phyloP scores from a whole-genome alignment of 2,113 vertebrate genomes.

The Xiphias gladius region DNA sequence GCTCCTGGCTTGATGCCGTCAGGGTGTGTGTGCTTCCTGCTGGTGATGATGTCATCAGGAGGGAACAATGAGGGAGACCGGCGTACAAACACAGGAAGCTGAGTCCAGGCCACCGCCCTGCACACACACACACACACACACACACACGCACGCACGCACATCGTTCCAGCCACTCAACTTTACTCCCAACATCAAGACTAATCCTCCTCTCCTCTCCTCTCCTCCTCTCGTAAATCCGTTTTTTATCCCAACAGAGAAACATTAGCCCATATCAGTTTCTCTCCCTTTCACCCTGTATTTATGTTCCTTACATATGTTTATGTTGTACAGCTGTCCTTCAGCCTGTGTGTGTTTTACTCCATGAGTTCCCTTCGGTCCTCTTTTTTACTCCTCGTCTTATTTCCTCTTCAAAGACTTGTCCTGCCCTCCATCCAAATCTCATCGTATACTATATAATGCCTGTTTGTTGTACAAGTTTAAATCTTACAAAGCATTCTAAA shows the following conservation, averaged over 20 bases:
- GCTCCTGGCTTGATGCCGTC: conserved; percentile 42
- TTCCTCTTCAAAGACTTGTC: not conserved
- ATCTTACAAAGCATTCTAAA: not conserved
- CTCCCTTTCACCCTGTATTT: conserved; percentile 24
- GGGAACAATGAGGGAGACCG: conserved; percentile 83
- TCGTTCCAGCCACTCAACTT: conserved; percentile 39
- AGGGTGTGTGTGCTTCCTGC: conserved; percentile 79
- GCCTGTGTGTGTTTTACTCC: not conserved
- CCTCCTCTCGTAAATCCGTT: not conserved
- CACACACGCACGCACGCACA: conserved; percentile 22
- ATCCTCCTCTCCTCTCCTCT: conserved; percentile 5
- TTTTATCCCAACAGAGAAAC: conserved; percentile 3
- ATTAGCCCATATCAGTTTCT: not conserved
- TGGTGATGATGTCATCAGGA: conserved; percentile 78
- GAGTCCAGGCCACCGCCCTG: conserved; percentile 77
- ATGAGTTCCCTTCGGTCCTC: not conserved
- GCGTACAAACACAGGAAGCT: conserved; percentile 87
- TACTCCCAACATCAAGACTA: conserved; percentile 18
- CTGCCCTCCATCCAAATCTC: conserved; percentile 2
- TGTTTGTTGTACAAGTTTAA: not conserved
- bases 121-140: conserved; percentile 35
- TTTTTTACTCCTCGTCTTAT: not conserved
- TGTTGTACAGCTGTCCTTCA: conserved; percentile 13
- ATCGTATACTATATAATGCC: not conserved
- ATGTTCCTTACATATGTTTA: conserved; percentile 19